phyloP scores from a whole-genome alignment of 2,113 vertebrate genomes.

The Actenoides lindsayi region DNA sequence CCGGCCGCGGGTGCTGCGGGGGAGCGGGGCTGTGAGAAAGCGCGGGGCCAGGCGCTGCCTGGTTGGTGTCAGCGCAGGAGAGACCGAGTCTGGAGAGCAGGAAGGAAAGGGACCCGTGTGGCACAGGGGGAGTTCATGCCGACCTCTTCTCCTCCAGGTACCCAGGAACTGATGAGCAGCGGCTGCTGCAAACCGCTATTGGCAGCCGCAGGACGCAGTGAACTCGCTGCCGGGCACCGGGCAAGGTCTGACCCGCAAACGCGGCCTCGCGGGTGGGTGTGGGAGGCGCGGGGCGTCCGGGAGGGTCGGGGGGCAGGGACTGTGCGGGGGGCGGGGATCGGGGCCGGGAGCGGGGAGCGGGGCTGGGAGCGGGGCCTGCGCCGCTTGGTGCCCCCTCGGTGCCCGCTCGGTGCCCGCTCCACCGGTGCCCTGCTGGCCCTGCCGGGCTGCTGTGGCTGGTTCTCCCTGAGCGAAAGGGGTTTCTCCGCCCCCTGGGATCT shows the following conservation, averaged over 20 bases:
- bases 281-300: not conserved
- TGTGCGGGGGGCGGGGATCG: too few species aligned
- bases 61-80: too few species aligned
- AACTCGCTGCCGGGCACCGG: not conserved
- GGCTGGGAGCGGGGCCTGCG: too few species aligned
- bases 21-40: not conserved
- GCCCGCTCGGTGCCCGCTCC: not conserved
- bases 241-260: too few species aligned
- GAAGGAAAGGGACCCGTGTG: fast-evolving
- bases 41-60: not conserved
- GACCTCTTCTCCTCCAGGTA: not conserved
- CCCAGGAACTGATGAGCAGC: not conserved
- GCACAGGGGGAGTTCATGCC: not conserved
- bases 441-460: too few species aligned
- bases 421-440: not conserved
- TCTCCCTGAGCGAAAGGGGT: not conserved
- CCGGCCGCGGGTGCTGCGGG: fast-evolving
- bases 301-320: not conserved
- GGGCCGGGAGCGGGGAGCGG: too few species aligned
- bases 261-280: fast-evolving
- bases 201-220: not conserved
- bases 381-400: not conserved
- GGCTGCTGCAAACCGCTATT: not conserved
- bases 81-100: not conserved
- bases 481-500: not conserved